A percentile compares a stretch with the other conserved stretches of the same genome.
These are phyloP conservation scores for Poeciliopsis gracilis DNA, from an alignment of 2,797 vertebrate species.

Conservation along the genomic window DNA sequence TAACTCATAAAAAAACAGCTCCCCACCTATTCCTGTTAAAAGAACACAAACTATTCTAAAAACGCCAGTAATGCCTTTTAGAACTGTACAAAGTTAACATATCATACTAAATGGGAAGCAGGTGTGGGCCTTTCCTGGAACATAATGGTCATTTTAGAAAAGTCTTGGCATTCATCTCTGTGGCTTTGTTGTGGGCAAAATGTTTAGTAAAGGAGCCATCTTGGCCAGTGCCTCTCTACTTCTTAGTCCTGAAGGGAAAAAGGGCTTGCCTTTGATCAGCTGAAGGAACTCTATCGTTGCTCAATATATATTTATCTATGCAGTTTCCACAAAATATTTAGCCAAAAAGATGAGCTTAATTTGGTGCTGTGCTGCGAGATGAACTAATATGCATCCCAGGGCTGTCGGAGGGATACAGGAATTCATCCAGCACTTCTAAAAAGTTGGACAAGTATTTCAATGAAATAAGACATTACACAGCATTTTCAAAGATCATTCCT, in stretches of 20 bases:
- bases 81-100: neutral
- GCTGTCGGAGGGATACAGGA: neutral
- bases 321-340: neutral
- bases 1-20: constrained; percentile 41
- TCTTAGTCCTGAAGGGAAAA: neutral
- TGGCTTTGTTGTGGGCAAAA: neutral
- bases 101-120: neutral
- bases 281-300: neutral
- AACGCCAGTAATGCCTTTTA: neutral
- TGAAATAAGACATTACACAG: constrained; percentile 1
- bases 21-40: constrained; percentile 29
- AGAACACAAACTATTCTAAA: constrained; percentile 8
- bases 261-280: neutral
- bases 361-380: neutral
- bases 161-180: neutral
- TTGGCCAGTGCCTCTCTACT: neutral
- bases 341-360: neutral
- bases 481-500: neutral
- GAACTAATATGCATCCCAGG: neutral
- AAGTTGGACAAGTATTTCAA: neutral
- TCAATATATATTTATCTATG: neutral
- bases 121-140: neutral
- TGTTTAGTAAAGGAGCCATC: neutral
- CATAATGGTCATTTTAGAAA: neutral
- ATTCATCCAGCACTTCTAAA: neutral